A percentile compares a stretch with the other conserved stretches of the same genome.
Conservation (phyloP, 2,113 vertebrate species). For the Tenrec ecaudatus region DNA sequence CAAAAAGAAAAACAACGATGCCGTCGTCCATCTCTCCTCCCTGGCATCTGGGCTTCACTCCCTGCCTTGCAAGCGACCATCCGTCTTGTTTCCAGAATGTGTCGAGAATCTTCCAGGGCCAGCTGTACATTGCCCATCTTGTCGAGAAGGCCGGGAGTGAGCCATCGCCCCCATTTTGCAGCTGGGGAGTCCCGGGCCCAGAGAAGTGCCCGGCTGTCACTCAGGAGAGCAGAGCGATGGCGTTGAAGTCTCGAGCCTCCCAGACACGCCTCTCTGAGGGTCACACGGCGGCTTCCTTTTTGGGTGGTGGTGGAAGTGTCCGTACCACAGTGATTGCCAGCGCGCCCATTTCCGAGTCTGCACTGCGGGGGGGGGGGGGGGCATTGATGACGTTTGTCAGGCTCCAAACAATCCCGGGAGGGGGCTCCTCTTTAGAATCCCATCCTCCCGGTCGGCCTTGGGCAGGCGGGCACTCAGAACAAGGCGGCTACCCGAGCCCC, state of each 20-base stretch:
- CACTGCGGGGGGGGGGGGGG: background rate
- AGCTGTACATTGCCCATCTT: background rate
- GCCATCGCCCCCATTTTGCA: background rate
- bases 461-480: background rate
- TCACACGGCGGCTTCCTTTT: background rate
- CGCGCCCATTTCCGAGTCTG: too few species aligned
- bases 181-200: background rate
- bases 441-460: rapidly evolving
- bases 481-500: background rate
- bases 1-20: background rate
- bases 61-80: background rate
- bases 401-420: background rate
- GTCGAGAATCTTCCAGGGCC: background rate
- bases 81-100: slow-evolving; percentile 24
- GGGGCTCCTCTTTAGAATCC: background rate
- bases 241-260: background rate
- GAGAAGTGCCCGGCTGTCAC: background rate
- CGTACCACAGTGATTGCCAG: too few species aligned
- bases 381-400: background rate
- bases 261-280: background rate
- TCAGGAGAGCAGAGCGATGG: too few species aligned
- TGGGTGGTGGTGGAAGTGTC: background rate
- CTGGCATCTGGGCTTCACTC: background rate
- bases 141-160: background rate
- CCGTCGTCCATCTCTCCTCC: background rate